Percentiles rank a stretch among this genome's conserved stretches.
phyloP scores from a whole-genome alignment of 1,140 invertebrate genomes.

The Eciton burchellii region DNA sequence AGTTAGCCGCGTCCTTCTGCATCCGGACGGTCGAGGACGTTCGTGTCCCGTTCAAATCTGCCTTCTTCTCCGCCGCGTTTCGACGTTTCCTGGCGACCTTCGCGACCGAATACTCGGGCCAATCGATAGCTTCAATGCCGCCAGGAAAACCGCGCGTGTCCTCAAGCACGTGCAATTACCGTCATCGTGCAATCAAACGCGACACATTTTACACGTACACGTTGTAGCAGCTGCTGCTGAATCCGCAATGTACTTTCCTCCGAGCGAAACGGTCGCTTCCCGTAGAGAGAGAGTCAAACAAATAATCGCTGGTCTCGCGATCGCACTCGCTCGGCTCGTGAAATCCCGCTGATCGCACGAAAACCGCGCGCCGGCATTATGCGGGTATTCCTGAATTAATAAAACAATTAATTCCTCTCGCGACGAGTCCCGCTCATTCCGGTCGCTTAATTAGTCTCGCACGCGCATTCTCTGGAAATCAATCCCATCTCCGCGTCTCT shows the following conservation, averaged over 20 bases:
- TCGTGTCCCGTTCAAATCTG: constrained; percentile 16
- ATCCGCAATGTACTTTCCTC: not conserved
- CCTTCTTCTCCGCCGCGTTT: constrained; percentile 55
- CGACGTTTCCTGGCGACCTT: constrained; percentile 67
- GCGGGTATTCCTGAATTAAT: constrained; percentile 10
- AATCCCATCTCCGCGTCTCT: constrained; percentile 48
- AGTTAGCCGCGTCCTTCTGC: constrained; percentile 37
- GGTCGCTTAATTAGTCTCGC: constrained; percentile 52
- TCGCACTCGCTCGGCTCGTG: too few species aligned
- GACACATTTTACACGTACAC: not conserved
- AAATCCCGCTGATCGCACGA: not conserved
- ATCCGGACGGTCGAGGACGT: constrained; percentile 53
- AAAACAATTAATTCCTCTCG: constrained; percentile 24
- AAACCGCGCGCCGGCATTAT: constrained; percentile 29
- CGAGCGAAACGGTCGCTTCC: constrained; percentile 16
- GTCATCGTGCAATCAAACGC: too few species aligned
- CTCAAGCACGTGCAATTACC: constrained; percentile 23
- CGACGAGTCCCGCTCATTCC: not conserved
- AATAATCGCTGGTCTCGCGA: constrained; percentile 5
- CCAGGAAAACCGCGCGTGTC: constrained; percentile 40
- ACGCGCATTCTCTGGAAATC: constrained; percentile 54
- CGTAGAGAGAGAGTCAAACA: not conserved
- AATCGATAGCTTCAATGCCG: constrained; percentile 59
- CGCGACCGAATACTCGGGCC: constrained; percentile 7
- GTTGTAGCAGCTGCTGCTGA: too few species aligned